Conservation (phyloP, 2,797 vertebrate genomes). For the Meriones psammophilus region DNA sequence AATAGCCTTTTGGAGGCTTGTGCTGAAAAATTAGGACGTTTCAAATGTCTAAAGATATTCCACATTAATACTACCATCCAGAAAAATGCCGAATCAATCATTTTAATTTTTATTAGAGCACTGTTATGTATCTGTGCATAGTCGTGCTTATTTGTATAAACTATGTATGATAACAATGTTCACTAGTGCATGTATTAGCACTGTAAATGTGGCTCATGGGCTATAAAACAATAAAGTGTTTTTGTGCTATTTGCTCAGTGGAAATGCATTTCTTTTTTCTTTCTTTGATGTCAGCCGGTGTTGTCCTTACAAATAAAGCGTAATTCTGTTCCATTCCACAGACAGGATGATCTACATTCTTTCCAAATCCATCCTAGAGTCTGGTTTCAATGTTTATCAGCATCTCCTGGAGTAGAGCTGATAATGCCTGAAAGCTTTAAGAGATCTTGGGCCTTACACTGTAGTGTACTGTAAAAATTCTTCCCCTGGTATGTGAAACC, state of each 20-base stretch:
- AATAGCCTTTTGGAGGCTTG: background rate
- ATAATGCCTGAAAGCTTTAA: background rate
- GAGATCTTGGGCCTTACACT: background rate
- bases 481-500: background rate
- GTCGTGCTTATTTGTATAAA: background rate
- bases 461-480: background rate
- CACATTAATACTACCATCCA: background rate
- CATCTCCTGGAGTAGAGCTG: background rate
- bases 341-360: conserved; percentile 24
- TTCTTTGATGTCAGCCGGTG: background rate
- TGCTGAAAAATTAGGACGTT: conserved; percentile 48
- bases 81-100: conserved; percentile 31
- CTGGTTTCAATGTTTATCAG: conserved; percentile 23
- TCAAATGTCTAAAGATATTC: background rate
- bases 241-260: background rate
- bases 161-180: background rate
- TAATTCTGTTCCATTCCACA: background rate
- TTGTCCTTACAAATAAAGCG: conserved; percentile 8
- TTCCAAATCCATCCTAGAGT: background rate
- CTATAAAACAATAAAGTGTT: background rate
- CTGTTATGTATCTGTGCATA: background rate
- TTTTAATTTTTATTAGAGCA: background rate
- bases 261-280: background rate
- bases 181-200: background rate
- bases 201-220: background rate